Evolutionary conservation across 2,113 vertebrate genomes (phyloP).

Genomic region (Procavia capensis): DNA sequence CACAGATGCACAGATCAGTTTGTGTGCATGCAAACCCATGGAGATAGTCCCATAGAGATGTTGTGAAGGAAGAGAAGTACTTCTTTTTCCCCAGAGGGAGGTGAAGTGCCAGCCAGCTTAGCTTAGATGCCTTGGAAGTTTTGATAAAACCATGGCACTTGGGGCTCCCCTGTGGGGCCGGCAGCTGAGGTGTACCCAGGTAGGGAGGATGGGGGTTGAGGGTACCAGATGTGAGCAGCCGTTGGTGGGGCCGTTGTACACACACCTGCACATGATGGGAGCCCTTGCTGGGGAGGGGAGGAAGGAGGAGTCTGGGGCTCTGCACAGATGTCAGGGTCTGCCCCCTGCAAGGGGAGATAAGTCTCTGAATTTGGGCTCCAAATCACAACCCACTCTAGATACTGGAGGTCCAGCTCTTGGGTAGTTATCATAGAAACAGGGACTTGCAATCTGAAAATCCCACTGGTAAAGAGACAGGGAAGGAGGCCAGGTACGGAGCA

Average conservation of each 20-base stretch:
- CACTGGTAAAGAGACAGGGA: background rate
- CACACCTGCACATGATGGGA: slow-evolving; percentile 56
- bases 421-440: background rate
- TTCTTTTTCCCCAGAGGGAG: background rate
- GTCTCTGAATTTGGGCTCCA: background rate
- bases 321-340: background rate
- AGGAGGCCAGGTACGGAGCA: background rate
- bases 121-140: background rate
- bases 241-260: slow-evolving; percentile 51
- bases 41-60: accelerated
- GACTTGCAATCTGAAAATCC: background rate
- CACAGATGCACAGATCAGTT: background rate
- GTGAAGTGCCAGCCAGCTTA: background rate
- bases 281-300: background rate
- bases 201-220: slow-evolving; percentile 37
- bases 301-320: background rate
- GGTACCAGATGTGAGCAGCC: slow-evolving; percentile 34
- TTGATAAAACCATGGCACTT: background rate
- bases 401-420: background rate
- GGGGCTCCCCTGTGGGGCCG: background rate
- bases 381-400: background rate
- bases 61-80: background rate
- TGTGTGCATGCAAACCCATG: background rate
- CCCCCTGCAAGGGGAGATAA: background rate
- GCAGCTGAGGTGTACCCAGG: background rate